Evolutionary conservation across 2,888 invertebrate genomes (phyloP).

Genomic region (Liodrosophila aerea): DNA sequence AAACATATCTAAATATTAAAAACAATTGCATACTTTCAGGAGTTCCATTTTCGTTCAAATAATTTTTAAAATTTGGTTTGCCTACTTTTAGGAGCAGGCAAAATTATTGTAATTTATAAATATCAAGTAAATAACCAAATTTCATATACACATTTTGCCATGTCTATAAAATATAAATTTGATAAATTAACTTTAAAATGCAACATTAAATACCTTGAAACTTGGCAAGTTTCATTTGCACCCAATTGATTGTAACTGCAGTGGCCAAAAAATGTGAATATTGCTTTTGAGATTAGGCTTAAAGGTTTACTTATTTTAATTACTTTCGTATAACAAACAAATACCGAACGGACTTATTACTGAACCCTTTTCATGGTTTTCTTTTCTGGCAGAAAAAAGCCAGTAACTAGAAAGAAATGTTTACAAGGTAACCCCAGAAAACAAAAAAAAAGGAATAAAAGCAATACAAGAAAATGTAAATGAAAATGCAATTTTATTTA

Average conservation of each 20-base stretch:
- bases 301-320: constrained; percentile 69
- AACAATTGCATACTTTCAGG: constrained; percentile 11
- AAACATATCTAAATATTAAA: no score
- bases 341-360: constrained; percentile 47
- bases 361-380: constrained; percentile 45
- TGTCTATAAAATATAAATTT: no score
- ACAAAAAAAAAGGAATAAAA: constrained; percentile 11
- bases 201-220: no score
- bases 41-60: background rate
- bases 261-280: constrained; percentile 8
- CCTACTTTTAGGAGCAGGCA: no score
- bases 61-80: no score
- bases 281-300: constrained; percentile 12
- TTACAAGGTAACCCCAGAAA: constrained; percentile 44
- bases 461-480: constrained; percentile 41
- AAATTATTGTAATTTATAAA: no score
- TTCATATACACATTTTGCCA: no score
- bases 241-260: background rate
- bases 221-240: background rate
- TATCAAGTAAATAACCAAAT: no score
- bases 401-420: constrained; percentile 36
- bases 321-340: constrained; percentile 71
- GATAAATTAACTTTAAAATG: no score
- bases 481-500: constrained; percentile 77
- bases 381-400: constrained; percentile 18